These are phyloP conservation scores for Antrozous pallidus DNA, from an alignment of 2,797 vertebrate species.

Conservation along the genomic window DNA sequence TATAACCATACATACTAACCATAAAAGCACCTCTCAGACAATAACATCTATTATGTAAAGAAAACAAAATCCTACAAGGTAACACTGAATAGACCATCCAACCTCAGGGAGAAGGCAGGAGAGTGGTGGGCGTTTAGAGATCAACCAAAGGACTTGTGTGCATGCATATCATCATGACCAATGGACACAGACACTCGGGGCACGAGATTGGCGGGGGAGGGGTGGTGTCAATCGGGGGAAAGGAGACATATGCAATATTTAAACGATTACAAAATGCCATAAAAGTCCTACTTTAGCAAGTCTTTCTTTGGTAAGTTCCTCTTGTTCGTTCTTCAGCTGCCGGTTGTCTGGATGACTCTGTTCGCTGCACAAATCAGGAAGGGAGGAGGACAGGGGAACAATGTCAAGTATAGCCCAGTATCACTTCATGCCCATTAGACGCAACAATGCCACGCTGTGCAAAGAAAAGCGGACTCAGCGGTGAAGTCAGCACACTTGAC, in stretches of 20 bases:
- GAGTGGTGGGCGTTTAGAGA: no score
- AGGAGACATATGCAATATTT: no score
- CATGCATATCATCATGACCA: no score
- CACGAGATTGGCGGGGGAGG: no score
- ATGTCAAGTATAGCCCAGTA: neutral
- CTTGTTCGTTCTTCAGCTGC: constrained; percentile 81
- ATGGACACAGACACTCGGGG: no score
- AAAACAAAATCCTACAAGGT: no score
- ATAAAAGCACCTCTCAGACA: constrained; percentile 6
- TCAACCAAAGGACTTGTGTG: no score
- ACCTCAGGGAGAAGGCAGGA: no score
- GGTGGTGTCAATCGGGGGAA: no score
- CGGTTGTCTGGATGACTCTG: constrained; percentile 75
- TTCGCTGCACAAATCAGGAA: constrained; percentile 78
- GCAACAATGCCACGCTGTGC: neutral
- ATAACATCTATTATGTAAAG: neutral
- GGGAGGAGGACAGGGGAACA: neutral
- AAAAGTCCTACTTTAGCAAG: constrained; percentile 84
- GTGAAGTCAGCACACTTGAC: neutral
- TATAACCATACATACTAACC: neutral
- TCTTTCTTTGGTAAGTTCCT: constrained; percentile 88
- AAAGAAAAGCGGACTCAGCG: neutral
- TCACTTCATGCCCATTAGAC: neutral
- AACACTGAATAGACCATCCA: no score
- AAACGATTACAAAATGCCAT: no score